Evolutionary conservation across 2,797 vertebrate genomes (phyloP), one percentile per base, ranked within the genome.

Genomic region (Ambastaia sidthimunki): DNA sequence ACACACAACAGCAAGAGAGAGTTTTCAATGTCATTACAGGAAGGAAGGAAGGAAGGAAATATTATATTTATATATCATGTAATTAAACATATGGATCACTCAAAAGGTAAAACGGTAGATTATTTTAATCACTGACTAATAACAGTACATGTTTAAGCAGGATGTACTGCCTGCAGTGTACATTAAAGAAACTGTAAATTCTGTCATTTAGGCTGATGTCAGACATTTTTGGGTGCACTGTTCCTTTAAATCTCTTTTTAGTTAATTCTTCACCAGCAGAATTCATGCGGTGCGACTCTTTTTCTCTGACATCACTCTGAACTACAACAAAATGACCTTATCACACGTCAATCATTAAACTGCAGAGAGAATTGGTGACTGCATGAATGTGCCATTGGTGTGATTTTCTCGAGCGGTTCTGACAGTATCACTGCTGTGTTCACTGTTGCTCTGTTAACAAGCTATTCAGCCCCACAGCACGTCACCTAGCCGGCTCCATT

Each of bases 391-490:
- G 15, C 6, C 68, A 68, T 67, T 67, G 19, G 55, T 57, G 15
- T 31, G 67, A 79, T 82, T 84, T 76, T 70, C 55, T 72, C 34
- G 7, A 41, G 37, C 7, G 37, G 54, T 78, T 70, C 31, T 19
- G 54, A 73, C 31, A n/a, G 44, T 44, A 76, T 80, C 59, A 74
- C 62, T 48, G 18, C 54, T 44, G 72, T 50, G 70, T 72, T 55
- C 62, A 65, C 73, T 15, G 78, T 44, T 80, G 76, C 83, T 69
- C 80, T 41, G 74, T 84, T 86, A 86, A 86, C 83, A 84, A 86
- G 85, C 83, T 67, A 86, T 86, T 86, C 85, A 84, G 41, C 19
- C 68, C 23, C 83, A 19, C 83, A 83, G 81, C 83, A 57, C 72
- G 81, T 55, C 63, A 72, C 74, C 60, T 47, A 37, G 77, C 81